These are phyloP conservation scores for Ovibos moschatus DNA, from an alignment of 2,113 vertebrate genomes.

Conservation along the genomic window DNA sequence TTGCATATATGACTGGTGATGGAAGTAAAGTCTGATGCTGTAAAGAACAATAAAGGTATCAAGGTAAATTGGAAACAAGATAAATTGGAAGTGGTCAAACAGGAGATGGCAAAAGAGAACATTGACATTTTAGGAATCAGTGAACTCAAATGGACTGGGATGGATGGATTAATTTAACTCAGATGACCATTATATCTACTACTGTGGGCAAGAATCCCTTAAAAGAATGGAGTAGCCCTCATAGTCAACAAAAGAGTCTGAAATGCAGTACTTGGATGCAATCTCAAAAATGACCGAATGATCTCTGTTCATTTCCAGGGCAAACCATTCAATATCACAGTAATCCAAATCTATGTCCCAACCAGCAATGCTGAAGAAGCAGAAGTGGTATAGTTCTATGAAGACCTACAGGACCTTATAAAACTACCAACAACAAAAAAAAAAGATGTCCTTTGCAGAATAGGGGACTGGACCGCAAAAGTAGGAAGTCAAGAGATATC, in stretches of 20 bases:
- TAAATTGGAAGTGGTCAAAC: not conserved
- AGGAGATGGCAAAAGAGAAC: not conserved
- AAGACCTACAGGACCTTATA: not conserved
- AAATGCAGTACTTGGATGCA: not conserved
- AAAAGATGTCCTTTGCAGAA: not conserved
- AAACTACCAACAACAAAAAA: not conserved
- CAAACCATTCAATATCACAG: not conserved
- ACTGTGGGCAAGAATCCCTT: not conserved
- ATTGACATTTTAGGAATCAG: not conserved
- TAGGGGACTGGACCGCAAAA: not conserved
- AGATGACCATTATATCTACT: not conserved
- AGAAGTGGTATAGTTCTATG: not conserved
- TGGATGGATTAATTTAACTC: not conserved
- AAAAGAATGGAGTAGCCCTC: not conserved
- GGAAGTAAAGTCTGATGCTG: not conserved
- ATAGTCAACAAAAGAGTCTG: not conserved
- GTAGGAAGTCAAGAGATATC: not conserved
- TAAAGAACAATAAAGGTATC: not conserved
- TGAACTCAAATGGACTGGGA: not conserved
- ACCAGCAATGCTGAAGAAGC: not conserved
- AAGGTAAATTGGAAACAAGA: not conserved
- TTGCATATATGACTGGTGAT: not conserved
- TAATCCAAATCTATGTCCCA: not conserved
- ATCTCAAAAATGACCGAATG: not conserved
- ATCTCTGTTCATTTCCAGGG: not conserved